Evolutionary conservation across 2,888 invertebrate genomes (phyloP).

Genomic region (Troides helena): DNA sequence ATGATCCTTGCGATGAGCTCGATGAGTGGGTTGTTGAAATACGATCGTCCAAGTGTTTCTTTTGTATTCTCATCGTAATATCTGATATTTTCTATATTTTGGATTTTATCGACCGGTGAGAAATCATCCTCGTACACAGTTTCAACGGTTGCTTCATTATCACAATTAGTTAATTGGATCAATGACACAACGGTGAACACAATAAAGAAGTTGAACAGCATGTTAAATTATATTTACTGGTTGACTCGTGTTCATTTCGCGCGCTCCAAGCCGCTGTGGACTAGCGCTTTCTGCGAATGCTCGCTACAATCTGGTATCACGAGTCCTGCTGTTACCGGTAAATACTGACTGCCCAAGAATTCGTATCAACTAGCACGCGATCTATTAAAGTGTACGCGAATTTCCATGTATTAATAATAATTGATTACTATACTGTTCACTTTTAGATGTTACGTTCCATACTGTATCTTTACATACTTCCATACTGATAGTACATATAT

Average conservation of each 20-base stretch:
- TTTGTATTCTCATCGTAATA: neutral
- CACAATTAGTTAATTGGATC: constrained; percentile 1
- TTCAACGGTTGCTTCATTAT: constrained; percentile 39
- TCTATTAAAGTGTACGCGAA: neutral
- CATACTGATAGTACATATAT: too few species aligned
- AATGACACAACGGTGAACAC: constrained; percentile 6
- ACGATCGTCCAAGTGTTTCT: constrained; percentile 42
- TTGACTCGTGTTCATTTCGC: neutral
- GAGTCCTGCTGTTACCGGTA: neutral
- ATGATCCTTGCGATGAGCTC: constrained; percentile 48
- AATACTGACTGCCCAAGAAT: constrained; percentile 8
- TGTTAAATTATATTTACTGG: neutral
- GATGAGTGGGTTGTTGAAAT: constrained; percentile 46
- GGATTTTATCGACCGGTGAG: neutral
- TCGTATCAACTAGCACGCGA: constrained; percentile 3
- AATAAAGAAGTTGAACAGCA: constrained; percentile 7
- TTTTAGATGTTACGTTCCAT: too few species aligned
- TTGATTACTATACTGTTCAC: too few species aligned
- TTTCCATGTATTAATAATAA: too few species aligned
- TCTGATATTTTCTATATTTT: neutral
- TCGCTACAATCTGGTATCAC: constrained; percentile 9
- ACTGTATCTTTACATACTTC: too few species aligned
- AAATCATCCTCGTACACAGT: constrained; percentile 16
- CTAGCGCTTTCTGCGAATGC: constrained; percentile 9
- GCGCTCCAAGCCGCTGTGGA: neutral